A percentile compares a stretch with the other conserved stretches of the same genome.
These are phyloP conservation scores for Tenodera sinensis DNA, from an alignment of 2,888 invertebrate genomes.

Conservation along the genomic window DNA sequence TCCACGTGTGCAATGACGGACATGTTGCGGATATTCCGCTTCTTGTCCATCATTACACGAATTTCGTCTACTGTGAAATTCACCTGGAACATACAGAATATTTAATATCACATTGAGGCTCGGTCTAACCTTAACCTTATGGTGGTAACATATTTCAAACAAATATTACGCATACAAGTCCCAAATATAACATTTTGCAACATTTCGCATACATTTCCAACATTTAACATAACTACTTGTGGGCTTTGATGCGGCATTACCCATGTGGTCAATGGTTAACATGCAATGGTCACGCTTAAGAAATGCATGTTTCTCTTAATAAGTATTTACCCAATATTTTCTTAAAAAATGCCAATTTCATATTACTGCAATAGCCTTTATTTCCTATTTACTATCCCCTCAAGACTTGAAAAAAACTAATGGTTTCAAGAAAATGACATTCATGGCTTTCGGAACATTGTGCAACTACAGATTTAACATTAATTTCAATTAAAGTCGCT, in stretches of 20 bases:
- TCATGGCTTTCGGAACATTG: neutral
- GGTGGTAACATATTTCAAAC: neutral
- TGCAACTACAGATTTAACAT: slow-evolving; percentile 12
- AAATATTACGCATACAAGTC: neutral
- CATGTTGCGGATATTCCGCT: slow-evolving; percentile 99
- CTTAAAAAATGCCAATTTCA: neutral
- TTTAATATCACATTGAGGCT: neutral
- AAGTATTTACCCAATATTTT: neutral
- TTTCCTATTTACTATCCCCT: neutral
- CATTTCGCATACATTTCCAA: neutral
- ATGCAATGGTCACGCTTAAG: neutral
- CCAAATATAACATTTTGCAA: neutral
- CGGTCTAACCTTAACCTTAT: neutral
- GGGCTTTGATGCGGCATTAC: neutral
- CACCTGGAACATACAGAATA: slow-evolving; percentile 65
- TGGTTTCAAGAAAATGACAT: neutral
- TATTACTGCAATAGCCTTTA: neutral
- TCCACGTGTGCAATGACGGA: slow-evolving; percentile 99
- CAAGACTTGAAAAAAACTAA: neutral
- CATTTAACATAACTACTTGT: neutral
- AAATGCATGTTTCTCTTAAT: neutral
- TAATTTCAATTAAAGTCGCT: neutral
- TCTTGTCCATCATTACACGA: slow-evolving; percentile 99
- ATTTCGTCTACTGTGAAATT: slow-evolving; percentile 99
- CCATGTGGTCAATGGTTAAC: neutral